A percentile compares a stretch with the other conserved stretches of the same genome.
Evolutionary conservation across 2,888 invertebrate species (phyloP).

Genomic region (Chymomyza procnemis): DNA sequence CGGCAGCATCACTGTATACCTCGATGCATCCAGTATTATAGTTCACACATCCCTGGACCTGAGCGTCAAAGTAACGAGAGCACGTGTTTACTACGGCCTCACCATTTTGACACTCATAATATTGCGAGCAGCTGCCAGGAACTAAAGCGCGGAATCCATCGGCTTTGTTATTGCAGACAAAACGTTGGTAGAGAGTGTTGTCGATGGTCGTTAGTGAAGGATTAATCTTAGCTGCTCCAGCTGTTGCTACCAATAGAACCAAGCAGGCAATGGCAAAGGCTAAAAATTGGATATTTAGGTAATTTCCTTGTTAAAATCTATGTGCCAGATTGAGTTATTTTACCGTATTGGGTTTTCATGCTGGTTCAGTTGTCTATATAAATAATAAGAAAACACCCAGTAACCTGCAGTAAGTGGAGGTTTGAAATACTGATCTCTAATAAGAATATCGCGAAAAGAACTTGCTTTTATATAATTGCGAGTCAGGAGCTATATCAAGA

Average conservation of each 20-base stretch:
- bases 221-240: constrained; percentile 52
- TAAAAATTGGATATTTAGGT: constrained; percentile 15
- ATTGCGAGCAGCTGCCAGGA: constrained; percentile 74
- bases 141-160: constrained; percentile 70
- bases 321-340: neutral
- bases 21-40: constrained; percentile 66
- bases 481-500: neutral
- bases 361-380: constrained; percentile 7
- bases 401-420: constrained; percentile 27
- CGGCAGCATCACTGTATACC: constrained; percentile 13
- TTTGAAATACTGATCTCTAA: constrained; percentile 36
- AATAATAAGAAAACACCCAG: neutral
- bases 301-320: neutral
- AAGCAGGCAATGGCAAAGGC: constrained; percentile 40
- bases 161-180: constrained; percentile 61
- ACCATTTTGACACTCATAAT: constrained; percentile 68
- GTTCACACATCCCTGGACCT: constrained; percentile 57
- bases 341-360: constrained; percentile 54
- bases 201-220: constrained; percentile 43
- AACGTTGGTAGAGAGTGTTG: constrained; percentile 62
- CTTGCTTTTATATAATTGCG: constrained; percentile 47
- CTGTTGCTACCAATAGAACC: constrained; percentile 34
- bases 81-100: constrained; percentile 51
- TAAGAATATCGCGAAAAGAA: constrained; percentile 37
- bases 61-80: constrained; percentile 60